phyloP scores from a whole-genome alignment of 2,113 vertebrate genomes.

The Oriolus oriolus region DNA sequence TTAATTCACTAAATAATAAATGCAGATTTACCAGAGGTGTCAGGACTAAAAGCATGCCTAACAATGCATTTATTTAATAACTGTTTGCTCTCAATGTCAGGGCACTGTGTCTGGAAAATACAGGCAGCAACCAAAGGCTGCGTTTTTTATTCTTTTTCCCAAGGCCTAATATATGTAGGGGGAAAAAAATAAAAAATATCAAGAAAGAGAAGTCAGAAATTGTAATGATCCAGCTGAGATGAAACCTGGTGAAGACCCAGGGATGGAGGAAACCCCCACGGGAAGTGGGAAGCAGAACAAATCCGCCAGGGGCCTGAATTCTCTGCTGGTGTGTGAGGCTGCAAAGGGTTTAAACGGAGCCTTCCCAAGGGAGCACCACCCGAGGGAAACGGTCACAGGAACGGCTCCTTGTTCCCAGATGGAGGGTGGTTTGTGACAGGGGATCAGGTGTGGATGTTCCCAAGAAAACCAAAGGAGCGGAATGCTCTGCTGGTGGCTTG shows the following conservation, averaged over 20 bases:
- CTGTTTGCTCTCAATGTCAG: constrained; percentile 57
- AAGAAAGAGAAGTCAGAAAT: neutral
- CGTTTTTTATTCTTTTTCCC: neutral
- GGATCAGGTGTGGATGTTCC: neutral
- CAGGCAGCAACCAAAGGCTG: neutral
- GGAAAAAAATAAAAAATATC: accelerated
- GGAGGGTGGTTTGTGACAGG: accelerated
- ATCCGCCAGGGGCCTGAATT: accelerated
- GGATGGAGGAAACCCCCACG: neutral
- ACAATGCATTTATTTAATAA: constrained; percentile 58
- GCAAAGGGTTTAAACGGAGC: neutral
- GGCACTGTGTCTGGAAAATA: constrained; percentile 17
- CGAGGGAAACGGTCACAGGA: accelerated
- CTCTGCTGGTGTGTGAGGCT: neutral
- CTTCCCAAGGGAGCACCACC: neutral
- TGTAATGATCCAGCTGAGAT: neutral
- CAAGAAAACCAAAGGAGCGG: neutral
- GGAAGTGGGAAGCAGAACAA: neutral
- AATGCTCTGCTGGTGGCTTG: neutral
- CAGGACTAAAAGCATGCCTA: constrained; percentile 60
- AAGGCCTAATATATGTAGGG: neutral
- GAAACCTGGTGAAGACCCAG: neutral
- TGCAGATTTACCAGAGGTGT: constrained; percentile 60
- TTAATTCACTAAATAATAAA: constrained; percentile 63
- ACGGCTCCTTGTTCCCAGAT: accelerated